Conservation (phyloP, 2,113 vertebrate genomes). For the Oceanodroma tethys region DNA sequence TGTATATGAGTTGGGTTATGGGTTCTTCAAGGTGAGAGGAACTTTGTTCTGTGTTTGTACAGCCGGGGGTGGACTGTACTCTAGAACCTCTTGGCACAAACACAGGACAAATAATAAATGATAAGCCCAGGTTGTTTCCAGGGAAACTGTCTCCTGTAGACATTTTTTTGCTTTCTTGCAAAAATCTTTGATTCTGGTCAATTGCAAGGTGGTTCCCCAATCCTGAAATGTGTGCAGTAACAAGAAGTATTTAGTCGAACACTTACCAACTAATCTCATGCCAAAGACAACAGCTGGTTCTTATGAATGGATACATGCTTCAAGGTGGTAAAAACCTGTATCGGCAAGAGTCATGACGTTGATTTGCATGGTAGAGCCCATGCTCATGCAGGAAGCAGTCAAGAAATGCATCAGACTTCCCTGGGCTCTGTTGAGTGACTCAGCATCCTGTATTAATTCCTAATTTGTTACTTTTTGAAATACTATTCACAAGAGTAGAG, state of each 20-base stretch:
- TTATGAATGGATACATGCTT: background rate
- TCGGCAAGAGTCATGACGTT: background rate
- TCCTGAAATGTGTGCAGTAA: background rate
- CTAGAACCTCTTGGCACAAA: background rate
- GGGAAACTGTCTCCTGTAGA: background rate
- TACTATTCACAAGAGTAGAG: background rate
- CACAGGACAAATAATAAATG: background rate
- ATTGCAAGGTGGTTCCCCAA: background rate
- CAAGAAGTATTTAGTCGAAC: background rate
- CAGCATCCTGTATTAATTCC: background rate
- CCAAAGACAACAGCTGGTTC: background rate
- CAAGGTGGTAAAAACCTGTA: background rate
- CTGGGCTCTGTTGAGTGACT: background rate
- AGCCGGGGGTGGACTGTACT: background rate
- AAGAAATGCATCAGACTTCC: background rate
- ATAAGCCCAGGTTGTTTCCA: background rate
- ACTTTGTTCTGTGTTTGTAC: background rate
- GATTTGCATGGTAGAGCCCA: background rate
- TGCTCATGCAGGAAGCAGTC: background rate
- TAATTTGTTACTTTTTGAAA: background rate
- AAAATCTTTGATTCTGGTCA: background rate
- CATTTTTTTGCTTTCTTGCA: background rate
- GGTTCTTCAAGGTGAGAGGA: background rate
- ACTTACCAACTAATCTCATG: fast-evolving
- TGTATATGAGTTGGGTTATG: too few species aligned